These are phyloP conservation scores for Bimastos eiseni DNA, from an alignment of 2,888 invertebrate species.

Conservation along the genomic window DNA sequence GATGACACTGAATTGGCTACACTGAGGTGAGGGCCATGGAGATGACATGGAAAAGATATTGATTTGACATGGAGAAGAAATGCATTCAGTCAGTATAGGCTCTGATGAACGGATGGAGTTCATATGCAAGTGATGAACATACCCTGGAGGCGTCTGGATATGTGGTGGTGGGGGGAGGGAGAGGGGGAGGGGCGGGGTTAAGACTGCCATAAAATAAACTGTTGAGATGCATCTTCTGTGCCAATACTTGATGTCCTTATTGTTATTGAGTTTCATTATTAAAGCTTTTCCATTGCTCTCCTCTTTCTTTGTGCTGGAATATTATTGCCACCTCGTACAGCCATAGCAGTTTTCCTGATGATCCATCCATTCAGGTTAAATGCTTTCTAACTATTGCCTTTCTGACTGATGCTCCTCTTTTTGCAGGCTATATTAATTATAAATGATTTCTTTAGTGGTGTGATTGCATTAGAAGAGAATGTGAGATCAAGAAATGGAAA, in stretches of 20 bases:
- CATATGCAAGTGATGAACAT: background rate
- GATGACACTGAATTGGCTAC: background rate
- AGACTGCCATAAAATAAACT: background rate
- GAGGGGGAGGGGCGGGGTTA: too few relatives aligned
- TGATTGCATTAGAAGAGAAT: background rate
- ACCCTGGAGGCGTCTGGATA: background rate
- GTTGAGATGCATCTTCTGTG: background rate
- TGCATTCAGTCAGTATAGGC: too few relatives aligned
- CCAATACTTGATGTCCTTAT: background rate
- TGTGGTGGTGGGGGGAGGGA: too few relatives aligned
- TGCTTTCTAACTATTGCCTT: too few relatives aligned
- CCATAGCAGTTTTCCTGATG: background rate
- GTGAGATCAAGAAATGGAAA: background rate
- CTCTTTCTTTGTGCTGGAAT: too few relatives aligned
- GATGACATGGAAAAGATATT: too few relatives aligned
- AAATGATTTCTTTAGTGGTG: background rate
- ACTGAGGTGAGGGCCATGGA: background rate
- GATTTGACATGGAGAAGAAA: too few relatives aligned
- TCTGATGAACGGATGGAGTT: background rate
- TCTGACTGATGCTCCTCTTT: background rate
- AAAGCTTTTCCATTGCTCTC: background rate
- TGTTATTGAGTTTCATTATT: background rate
- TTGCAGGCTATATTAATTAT: background rate
- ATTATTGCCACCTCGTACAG: too few relatives aligned
- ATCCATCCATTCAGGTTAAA: too few relatives aligned